These are phyloP conservation scores for Morus bassanus DNA, from an alignment of 2,797 vertebrate genomes.

Conservation along the genomic window DNA sequence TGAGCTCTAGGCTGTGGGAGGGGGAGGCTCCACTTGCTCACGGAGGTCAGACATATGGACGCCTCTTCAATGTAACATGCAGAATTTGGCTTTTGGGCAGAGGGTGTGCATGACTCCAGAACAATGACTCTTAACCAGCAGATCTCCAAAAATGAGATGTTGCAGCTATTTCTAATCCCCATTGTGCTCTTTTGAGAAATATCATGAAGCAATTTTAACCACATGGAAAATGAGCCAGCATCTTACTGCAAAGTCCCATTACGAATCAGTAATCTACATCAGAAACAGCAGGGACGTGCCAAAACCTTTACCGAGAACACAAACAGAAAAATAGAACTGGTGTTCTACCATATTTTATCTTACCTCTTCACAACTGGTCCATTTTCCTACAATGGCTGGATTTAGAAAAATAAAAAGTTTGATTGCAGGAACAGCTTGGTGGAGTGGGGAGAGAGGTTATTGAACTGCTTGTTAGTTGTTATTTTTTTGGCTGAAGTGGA, in stretches of 20 bases:
- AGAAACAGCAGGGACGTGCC: neutral
- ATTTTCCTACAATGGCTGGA: neutral
- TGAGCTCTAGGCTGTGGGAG: neutral
- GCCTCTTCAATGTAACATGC: neutral
- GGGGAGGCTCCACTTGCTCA: neutral
- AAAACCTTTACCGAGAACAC: neutral
- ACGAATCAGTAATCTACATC: neutral
- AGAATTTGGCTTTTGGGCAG: neutral
- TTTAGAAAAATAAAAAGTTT: neutral
- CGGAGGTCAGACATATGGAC: neutral
- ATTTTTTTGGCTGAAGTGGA: neutral
- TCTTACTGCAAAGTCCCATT: neutral
- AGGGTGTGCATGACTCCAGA: neutral
- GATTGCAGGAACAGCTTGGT: neutral
- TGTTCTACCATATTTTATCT: neutral
- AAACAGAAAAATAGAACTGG: neutral
- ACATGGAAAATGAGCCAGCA: neutral
- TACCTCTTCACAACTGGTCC: neutral
- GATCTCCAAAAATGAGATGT: neutral
- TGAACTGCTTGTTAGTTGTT: slow-evolving; percentile 6
- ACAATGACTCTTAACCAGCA: neutral
- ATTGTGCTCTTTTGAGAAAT: slow-evolving; percentile 15
- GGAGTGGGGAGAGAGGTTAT: neutral
- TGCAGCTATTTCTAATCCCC: neutral
- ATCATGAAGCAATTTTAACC: slow-evolving; percentile 15